Base-by-base conservation (phyloP, 1,140 invertebrate genomes). In the Drosophila elegans region DNA sequence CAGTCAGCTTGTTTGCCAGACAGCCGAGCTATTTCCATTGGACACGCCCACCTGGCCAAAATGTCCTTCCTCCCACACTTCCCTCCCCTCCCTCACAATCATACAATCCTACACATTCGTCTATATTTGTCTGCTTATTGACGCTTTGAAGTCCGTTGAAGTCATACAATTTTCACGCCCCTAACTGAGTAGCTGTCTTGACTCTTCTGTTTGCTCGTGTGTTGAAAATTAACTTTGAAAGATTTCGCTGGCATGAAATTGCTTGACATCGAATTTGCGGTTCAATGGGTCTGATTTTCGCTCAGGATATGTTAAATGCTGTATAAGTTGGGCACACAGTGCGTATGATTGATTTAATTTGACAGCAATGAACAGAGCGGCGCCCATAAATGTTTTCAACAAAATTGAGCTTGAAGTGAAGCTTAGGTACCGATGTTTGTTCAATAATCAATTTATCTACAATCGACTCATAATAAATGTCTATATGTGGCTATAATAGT, bases 141-240 rank as follows among this genome's bases (percentile, higher is more conserved):
- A 83, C 76, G 79, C 83, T 88, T 83, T 86, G 83, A 88, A 78
- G 82, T 86, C 82, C 68, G 74, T 86, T 62, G 78, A 86, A 86
- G 81, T 88, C 68, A 83, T 73, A 76, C 75, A 83, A 88, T 86
- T 86, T 86, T 82, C 69, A 86, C 74, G 74, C 78, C 63, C 51
- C 57, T 42, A 41, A 56, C 49, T 72, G 64, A 77, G 82, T 73
- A 67, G 68, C 64, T 74, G 44, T 38, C 54, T 44, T 39, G 27
- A 48, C 48, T 59, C 34, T 13, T 32, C 44, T 60, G 67, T 68
- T 46, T 69, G 67, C 38, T 80, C 63, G 81, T 78, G 62, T 85
- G 79, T 82, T 81, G 83, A 88, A 86, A 88, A 86, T 86, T 86
- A 86, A 83, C 83, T 83, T 83, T 88, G 66, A 88, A 86, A 88